Base-by-base conservation (phyloP, 2,113 vertebrate species). In the Leptobrachium ailaonicum region DNA sequence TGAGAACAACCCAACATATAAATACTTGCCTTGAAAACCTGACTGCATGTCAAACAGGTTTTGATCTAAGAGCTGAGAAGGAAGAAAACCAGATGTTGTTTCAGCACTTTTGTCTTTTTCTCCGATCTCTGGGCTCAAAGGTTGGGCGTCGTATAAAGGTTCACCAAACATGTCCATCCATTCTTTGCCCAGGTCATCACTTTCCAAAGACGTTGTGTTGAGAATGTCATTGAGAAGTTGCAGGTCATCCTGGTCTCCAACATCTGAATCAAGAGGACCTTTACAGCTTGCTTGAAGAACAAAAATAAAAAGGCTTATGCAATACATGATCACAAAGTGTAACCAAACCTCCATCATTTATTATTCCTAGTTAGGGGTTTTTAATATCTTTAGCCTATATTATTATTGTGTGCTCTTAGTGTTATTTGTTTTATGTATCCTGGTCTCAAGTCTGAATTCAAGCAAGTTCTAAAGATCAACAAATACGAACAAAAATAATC, bases 11-110 rank as follows among this genome's bases (percentile, higher is more conserved):
- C 32, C 41, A 12, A 11, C 66, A 2, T 9, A 2, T 43, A 50
- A 6, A 14, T 7, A 7, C 90, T 77, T 68, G 95, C 97, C 95
- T 84, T 94, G 87, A 58, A 91, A 83, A 10, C 95, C 92, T 0
- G 94, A 92, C 87, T 93, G 93, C 40, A 92, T 86, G 69, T 92
- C 89, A 74, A 92, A 93, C 88, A 95, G 90, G 84, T 94, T 95
- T 90, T 95, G 95, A 89, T 99, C 97, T 85, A 98, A 84, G 13
- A 99, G 94, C 84, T 97, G 95, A 0, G 98, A 98, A 1, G 98
- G 98, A 32, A 98, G 90, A 85, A 96, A 99, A 76, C 94, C 94
- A 6, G 95, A 91, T 12, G 73, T 73, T 2, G 86, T 71, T 0
- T 85, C 76, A 0, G 91, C 88, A 13, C 81, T 32, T 6, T 3